Conservation (phyloP, 2,888 invertebrate species). For the Mongoloraphidia duomilia region DNA sequence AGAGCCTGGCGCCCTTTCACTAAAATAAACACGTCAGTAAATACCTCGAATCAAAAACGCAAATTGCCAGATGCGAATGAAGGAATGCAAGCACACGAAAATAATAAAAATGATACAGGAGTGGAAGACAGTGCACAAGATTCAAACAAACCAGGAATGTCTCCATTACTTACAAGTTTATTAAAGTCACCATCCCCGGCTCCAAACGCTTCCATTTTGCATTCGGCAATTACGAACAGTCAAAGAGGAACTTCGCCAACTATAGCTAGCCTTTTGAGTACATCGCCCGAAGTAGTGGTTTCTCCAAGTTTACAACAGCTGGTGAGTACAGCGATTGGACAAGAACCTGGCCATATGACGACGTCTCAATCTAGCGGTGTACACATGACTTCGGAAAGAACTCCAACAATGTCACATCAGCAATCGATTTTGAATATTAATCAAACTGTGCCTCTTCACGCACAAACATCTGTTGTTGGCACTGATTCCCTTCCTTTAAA, state of each 20-base stretch:
- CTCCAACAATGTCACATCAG: slow-evolving; percentile 49
- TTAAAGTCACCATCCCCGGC: slow-evolving; percentile 54
- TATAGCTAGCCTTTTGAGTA: slow-evolving; percentile 38
- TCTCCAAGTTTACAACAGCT: slow-evolving; percentile 36
- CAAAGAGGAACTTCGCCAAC: slow-evolving; percentile 32
- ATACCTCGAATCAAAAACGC: slow-evolving; percentile 23
- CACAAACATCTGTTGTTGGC: neutral
- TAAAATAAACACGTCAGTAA: slow-evolving; percentile 12
- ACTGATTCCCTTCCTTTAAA: neutral
- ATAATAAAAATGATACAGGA: slow-evolving; percentile 11
- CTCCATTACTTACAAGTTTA: slow-evolving; percentile 68
- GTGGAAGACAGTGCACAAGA: slow-evolving; percentile 9
- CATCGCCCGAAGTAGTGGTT: slow-evolving; percentile 26
- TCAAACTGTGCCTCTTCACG: neutral
- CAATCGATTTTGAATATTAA: neutral
- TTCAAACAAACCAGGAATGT: slow-evolving; percentile 37
- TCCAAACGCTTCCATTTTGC: slow-evolving; percentile 27
- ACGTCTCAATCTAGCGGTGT: slow-evolving; percentile 14
- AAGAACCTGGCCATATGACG: slow-evolving; percentile 17
- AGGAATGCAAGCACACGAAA: slow-evolving; percentile 14
- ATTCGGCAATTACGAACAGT: slow-evolving; percentile 29
- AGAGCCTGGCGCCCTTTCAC: slow-evolving; percentile 40
- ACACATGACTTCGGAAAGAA: slow-evolving; percentile 48
- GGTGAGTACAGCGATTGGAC: slow-evolving; percentile 32
- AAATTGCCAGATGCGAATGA: slow-evolving; percentile 27